Percentiles rank a stretch among this genome's conserved stretches.
These are phyloP conservation scores for Sebastes taczanowskii DNA, from an alignment of 2,797 vertebrate genomes.

Conservation along the genomic window DNA sequence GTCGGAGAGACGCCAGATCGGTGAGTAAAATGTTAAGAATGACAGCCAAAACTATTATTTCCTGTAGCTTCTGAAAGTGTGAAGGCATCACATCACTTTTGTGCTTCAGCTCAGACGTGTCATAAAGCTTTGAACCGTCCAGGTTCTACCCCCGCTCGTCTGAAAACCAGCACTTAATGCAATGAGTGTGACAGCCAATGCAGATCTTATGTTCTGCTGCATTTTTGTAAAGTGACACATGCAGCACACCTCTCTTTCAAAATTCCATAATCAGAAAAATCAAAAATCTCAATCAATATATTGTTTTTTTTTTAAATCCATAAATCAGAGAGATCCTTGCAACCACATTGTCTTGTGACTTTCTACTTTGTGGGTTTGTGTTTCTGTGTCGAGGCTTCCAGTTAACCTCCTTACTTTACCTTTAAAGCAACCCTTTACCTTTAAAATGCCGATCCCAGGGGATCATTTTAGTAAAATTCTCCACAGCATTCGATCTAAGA, in stretches of 20 bases:
- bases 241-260: background rate
- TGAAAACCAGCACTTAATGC: too few relatives aligned
- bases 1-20: background rate
- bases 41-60: background rate
- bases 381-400: background rate
- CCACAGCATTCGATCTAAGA: background rate
- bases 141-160: too few relatives aligned
- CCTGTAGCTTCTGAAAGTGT: background rate
- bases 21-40: background rate
- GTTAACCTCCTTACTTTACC: background rate
- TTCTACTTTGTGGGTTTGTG: background rate
- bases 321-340: background rate
- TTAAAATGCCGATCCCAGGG: background rate
- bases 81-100: background rate
- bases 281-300: too few relatives aligned
- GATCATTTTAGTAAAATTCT: background rate
- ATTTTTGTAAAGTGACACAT: too few relatives aligned
- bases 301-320: background rate
- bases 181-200: too few relatives aligned
- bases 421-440: background rate
- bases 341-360: background rate
- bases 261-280: background rate
- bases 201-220: accelerated
- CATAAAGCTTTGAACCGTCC: too few relatives aligned
- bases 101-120: too few relatives aligned